phyloP scores from a whole-genome alignment of 92 coral and sea anemone genomes.

The Zoanthus gigantus region DNA sequence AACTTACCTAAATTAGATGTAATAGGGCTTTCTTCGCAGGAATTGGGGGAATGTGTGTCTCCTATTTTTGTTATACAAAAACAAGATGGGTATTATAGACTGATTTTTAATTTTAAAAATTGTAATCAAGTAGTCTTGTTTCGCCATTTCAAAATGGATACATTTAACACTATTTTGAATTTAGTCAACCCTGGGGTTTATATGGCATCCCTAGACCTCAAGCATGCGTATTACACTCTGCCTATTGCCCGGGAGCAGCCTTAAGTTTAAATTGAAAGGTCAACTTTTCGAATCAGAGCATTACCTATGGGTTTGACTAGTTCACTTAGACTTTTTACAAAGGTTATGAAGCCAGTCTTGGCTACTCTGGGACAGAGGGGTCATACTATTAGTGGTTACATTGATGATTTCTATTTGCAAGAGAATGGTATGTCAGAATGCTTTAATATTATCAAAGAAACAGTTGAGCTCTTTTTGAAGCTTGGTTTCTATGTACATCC shows the following conservation, averaged over 20 bases:
- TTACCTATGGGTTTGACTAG: conserved; percentile 54
- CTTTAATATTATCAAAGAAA: not conserved
- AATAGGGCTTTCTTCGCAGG: conserved; percentile 49
- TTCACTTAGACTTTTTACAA: conserved; percentile 43
- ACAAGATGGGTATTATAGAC: conserved; percentile 3
- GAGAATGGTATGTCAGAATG: conserved; percentile 25
- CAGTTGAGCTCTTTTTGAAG: conserved; percentile 34
- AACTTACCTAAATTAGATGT: conserved; percentile 37
- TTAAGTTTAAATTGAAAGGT: conserved; percentile 35
- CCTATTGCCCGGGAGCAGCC: conserved; percentile 43
- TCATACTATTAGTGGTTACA: conserved; percentile 30
- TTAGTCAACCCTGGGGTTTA: conserved; percentile 42
- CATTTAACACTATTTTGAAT: not conserved
- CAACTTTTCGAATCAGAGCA: conserved; percentile 40
- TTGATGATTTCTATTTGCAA: conserved; percentile 39
- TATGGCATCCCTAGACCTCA: conserved; percentile 55
- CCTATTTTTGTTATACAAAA: conserved; percentile 47
- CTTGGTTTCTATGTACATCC: conserved; percentile 68
- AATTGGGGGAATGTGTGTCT: conserved; percentile 10
- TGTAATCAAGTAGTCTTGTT: no score
- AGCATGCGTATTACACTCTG: conserved; percentile 52
- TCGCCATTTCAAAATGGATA: no score
- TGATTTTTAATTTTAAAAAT: no score
- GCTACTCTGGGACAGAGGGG: conserved; percentile 38
- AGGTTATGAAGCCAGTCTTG: not conserved